phyloP scores from a whole-genome alignment of 2,888 invertebrate genomes.

The Congeria kusceri region DNA sequence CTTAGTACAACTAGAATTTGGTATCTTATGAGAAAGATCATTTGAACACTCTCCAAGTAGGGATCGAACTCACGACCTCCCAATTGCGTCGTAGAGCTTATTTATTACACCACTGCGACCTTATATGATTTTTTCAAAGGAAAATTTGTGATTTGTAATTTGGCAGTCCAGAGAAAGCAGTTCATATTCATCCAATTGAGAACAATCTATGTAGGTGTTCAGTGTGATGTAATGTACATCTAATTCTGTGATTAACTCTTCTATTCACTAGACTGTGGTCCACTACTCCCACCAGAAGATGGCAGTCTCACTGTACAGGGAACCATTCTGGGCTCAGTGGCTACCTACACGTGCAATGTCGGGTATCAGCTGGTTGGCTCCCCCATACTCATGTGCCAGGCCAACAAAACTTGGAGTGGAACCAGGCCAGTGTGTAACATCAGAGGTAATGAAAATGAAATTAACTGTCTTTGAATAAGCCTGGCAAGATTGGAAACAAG shows the following conservation, averaged over 20 bases:
- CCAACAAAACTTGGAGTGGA: slow-evolving; percentile 38
- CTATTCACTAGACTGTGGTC: slow-evolving; percentile 23
- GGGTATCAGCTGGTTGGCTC: slow-evolving; percentile 17
- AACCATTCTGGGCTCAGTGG: slow-evolving; percentile 1
- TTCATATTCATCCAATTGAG: no score
- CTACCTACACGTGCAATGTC: slow-evolving; percentile 14
- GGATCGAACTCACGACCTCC: no score
- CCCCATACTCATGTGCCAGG: slow-evolving; percentile 8
- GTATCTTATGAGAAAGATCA: no score
- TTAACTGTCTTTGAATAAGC: no score
- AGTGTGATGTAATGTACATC: not conserved
- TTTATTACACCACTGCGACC: no score
- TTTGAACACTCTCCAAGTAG: no score
- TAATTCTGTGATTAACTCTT: not conserved
- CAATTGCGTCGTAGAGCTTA: no score
- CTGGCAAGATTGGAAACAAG: no score
- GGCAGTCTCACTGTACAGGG: slow-evolving; percentile 16
- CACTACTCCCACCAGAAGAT: slow-evolving; percentile 1
- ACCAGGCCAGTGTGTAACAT: slow-evolving; percentile 23
- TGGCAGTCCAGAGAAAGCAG: no score
- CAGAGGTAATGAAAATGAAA: slow-evolving; percentile 12
- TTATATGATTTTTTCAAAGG: no score
- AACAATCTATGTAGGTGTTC: not conserved
- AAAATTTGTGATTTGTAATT: no score
- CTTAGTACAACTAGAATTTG: no score